These are phyloP conservation scores for Oryzias dopingdopingensis DNA, from an alignment of 2,797 vertebrate species.

Conservation along the genomic window DNA sequence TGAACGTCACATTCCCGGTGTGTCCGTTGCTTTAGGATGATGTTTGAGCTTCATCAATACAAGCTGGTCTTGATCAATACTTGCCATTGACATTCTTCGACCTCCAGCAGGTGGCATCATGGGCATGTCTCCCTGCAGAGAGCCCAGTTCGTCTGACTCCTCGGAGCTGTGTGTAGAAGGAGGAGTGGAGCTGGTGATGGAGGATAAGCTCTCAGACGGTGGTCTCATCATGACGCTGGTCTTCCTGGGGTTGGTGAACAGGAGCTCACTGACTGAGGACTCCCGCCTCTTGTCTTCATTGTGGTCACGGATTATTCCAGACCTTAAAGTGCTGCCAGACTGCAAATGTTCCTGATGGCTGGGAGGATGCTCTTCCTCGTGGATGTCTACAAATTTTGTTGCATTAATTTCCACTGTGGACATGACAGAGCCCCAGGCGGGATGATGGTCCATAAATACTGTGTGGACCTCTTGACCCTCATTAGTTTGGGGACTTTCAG, in stretches of 20 bases:
- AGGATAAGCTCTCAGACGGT: constrained; percentile 79
- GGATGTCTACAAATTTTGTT: constrained; percentile 37
- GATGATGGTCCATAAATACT: constrained; percentile 33
- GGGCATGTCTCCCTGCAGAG: constrained; percentile 73
- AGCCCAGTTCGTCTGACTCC: constrained; percentile 78
- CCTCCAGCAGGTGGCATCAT: constrained; percentile 76
- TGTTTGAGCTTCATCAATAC: background rate
- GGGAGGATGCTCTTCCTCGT: constrained; percentile 49
- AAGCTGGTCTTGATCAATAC: constrained; percentile 59
- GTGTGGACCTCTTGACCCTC: constrained; percentile 30
- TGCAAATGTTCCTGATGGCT: constrained; percentile 60
- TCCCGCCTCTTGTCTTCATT: constrained; percentile 67
- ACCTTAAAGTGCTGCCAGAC: constrained; percentile 44
- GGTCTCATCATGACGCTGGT: constrained; percentile 83
- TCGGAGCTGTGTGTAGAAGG: constrained; percentile 75
- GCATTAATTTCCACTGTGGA: constrained; percentile 25
- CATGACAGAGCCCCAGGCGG: constrained; percentile 39
- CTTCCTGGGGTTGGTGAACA: constrained; percentile 73
- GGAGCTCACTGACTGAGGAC: constrained; percentile 74
- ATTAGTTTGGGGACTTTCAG: constrained; percentile 35
- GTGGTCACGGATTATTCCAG: constrained; percentile 58
- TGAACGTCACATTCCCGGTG: too few species aligned
- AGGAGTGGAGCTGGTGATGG: constrained; percentile 78
- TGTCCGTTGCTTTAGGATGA: too few species aligned
- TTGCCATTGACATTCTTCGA: constrained; percentile 88